Evolutionary conservation across 2,113 vertebrate species (phyloP).

Genomic region (Aegotheles bennettii): DNA sequence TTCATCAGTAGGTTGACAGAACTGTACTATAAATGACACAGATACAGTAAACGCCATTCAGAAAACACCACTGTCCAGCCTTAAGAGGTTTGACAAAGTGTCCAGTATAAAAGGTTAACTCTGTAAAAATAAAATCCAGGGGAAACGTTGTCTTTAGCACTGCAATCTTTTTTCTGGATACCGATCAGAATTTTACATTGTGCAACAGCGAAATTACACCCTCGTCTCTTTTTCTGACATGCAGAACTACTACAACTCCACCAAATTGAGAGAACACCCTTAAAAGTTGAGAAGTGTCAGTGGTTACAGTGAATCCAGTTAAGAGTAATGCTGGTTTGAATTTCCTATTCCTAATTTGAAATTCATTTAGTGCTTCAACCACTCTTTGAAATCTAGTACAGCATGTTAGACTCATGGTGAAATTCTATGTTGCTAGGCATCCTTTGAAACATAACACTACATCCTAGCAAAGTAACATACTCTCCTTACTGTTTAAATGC

Average conservation of each 20-base stretch:
- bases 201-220: neutral
- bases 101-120: neutral
- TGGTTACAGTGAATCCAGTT: neutral
- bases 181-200: neutral
- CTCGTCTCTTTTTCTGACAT: neutral
- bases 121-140: neutral
- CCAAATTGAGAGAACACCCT: neutral
- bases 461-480: neutral
- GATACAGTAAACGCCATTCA: neutral
- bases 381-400: slow-evolving; percentile 51
- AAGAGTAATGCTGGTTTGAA: slow-evolving; percentile 15
- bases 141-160: neutral
- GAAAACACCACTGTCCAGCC: neutral
- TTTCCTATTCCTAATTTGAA: slow-evolving; percentile 40
- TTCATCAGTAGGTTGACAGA: neutral
- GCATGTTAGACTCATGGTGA: neutral
- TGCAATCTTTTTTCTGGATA: neutral
- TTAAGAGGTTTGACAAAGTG: neutral
- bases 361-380: slow-evolving; percentile 32
- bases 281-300: neutral
- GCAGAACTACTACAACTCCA: neutral
- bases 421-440: slow-evolving; percentile 24
- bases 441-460: slow-evolving; percentile 51
- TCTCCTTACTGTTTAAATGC: neutral
- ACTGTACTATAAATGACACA: neutral